Evolutionary conservation across 1,140 invertebrate species (phyloP).

Genomic region (Drosophila sucinea): DNA sequence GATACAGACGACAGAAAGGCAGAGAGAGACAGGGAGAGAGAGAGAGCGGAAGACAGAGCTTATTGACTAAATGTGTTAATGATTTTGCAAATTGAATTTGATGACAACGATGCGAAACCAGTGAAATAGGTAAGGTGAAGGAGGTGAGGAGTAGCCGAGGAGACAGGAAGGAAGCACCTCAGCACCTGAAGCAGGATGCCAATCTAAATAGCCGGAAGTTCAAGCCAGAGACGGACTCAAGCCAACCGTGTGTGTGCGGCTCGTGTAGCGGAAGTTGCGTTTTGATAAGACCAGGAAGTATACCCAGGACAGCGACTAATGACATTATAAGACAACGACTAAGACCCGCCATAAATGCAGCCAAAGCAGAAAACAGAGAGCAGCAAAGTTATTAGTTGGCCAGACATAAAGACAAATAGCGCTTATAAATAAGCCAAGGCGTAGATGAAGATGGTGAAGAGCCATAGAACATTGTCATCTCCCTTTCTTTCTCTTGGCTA

Average conservation of each 20-base stretch:
- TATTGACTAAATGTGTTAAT: constrained; percentile 80
- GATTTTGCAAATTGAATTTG: constrained; percentile 74
- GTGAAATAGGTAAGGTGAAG: not conserved
- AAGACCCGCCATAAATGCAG: constrained; percentile 2
- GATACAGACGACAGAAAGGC: not conserved
- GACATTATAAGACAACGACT: constrained; percentile 17
- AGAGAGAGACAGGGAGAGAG: constrained; percentile 17
- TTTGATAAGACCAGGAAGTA: constrained; percentile 72
- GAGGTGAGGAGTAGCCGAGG: not conserved
- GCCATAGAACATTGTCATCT: constrained; percentile 9
- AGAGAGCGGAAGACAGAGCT: constrained; percentile 38
- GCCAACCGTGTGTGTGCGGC: constrained; percentile 52
- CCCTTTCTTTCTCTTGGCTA: constrained; percentile 16
- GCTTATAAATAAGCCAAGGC: constrained; percentile 75
- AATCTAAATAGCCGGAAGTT: constrained; percentile 72
- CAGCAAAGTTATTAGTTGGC: constrained; percentile 68
- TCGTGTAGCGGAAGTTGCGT: constrained; percentile 61
- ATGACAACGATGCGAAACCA: not conserved
- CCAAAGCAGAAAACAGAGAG: constrained; percentile 31
- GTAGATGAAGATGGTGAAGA: constrained; percentile 10
- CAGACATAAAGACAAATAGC: constrained; percentile 73
- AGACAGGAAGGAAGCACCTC: constrained; percentile 48
- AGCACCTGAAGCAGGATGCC: constrained; percentile 70
- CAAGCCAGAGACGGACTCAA: constrained; percentile 37
- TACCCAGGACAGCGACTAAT: constrained; percentile 52